Evolutionary conservation across 92 coral and sea anemone species (phyloP).

Genomic region (Heliopora coerulea): DNA sequence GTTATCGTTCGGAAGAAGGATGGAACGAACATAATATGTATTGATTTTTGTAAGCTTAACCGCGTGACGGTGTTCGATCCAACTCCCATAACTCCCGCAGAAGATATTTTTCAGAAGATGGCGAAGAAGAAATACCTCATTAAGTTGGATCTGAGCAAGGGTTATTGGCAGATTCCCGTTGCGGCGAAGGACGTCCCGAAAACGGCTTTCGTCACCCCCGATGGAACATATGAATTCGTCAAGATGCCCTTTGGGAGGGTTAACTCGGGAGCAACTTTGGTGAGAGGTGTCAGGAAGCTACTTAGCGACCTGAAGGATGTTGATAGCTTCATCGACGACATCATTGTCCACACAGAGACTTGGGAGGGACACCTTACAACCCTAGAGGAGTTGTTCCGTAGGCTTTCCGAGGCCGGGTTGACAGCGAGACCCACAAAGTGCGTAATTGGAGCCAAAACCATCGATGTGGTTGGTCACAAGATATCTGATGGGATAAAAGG

Average conservation of each 20-base stretch:
- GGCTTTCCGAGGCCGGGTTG: conserved; percentile 8
- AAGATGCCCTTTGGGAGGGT: conserved; percentile 50
- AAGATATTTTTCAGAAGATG: conserved; percentile 37
- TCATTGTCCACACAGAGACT: conserved; percentile 4
- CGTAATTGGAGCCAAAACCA: conserved; percentile 20
- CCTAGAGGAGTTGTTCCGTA: background rate
- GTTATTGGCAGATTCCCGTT: conserved; percentile 49
- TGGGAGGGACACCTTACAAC: conserved; percentile 42
- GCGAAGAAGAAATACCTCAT: conserved; percentile 11
- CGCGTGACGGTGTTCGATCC: conserved; percentile 54
- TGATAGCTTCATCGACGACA: conserved; percentile 44
- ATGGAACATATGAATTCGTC: conserved; percentile 37
- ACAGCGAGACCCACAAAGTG: conserved; percentile 43
- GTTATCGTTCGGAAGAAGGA: no score
- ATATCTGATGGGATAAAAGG: conserved; percentile 22
- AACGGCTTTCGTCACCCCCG: conserved; percentile 40
- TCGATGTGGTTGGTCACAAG: conserved; percentile 46
- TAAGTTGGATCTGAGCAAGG: conserved; percentile 33
- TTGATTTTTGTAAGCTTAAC: conserved; percentile 54
- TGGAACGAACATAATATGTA: conserved; percentile 61
- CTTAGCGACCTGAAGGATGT: conserved; percentile 28
- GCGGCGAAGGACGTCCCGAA: conserved; percentile 31
- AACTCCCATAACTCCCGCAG: conserved; percentile 44
- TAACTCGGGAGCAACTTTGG: conserved; percentile 47
- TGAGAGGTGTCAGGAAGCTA: conserved; percentile 48